phyloP scores from a whole-genome alignment of 2,113 vertebrate species.

The Barbus barbus region DNA sequence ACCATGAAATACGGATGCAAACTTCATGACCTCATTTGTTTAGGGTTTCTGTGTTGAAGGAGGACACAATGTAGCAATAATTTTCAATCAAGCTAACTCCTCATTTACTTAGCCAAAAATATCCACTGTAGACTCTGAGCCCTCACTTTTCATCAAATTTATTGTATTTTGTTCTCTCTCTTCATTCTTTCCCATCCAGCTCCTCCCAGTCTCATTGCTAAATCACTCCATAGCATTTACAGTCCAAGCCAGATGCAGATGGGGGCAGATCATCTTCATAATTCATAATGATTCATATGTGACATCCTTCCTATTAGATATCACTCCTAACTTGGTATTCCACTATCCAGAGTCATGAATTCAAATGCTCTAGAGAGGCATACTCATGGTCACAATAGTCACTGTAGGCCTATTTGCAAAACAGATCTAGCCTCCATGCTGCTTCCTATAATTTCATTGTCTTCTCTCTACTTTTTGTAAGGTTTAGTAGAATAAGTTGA shows the following conservation, averaged over 20 bases:
- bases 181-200: not conserved
- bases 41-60: conserved; percentile 40
- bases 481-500: not conserved
- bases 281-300: not conserved
- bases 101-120: conserved; percentile 40
- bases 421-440: not conserved
- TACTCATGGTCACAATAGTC: not conserved
- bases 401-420: too few relatives aligned
- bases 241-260: not conserved
- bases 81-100: conserved; percentile 41
- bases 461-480: not conserved
- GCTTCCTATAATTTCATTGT: not conserved
- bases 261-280: not conserved
- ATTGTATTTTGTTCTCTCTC: not conserved
- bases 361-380: not conserved
- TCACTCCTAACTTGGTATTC: not conserved
- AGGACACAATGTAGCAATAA: conserved; percentile 41
- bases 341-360: not conserved
- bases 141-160: not conserved
- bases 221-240: conserved; percentile 62
- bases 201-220: conserved; percentile 15
- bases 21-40: conserved; percentile 42
- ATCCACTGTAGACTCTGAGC: conserved; percentile 8
- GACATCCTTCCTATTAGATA: not conserved
- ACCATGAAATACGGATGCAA: conserved; percentile 45